Percentiles rank a stretch among this genome's conserved stretches.
These are phyloP conservation scores for Atta cephalotes DNA, from an alignment of 1,140 invertebrate genomes.

Conservation along the genomic window DNA sequence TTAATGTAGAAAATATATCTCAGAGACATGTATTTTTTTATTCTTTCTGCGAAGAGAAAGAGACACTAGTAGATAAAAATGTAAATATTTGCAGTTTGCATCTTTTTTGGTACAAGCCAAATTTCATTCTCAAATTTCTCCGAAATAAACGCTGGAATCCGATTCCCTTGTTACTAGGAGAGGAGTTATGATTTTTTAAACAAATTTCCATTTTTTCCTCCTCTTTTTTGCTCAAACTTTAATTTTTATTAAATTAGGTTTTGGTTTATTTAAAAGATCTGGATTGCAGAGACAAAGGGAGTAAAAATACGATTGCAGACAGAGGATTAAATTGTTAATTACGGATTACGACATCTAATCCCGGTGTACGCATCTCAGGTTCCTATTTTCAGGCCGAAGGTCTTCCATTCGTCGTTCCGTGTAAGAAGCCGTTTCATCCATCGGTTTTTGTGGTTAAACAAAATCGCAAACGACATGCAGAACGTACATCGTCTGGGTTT, in stretches of 20 bases:
- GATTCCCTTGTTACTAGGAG: no score
- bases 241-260: no score
- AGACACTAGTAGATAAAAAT: background rate
- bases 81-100: no score
- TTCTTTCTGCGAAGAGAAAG: background rate
- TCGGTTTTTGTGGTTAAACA: background rate
- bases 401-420: background rate
- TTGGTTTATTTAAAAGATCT: no score
- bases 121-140: no score
- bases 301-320: no score
- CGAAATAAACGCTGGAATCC: no score
- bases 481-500: background rate
- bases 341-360: background rate
- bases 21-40: background rate
- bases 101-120: no score
- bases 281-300: no score
- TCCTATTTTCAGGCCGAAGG: conserved; percentile 33
- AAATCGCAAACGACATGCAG: background rate
- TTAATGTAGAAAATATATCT: background rate
- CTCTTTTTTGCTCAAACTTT: no score
- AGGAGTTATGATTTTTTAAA: no score
- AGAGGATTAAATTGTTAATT: background rate
- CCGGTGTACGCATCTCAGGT: background rate
- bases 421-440: background rate
- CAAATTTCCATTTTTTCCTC: no score